Percentiles rank a stretch among this genome's conserved stretches.
These are phyloP conservation scores for Sylvicola cinctus DNA, from an alignment of 2,888 invertebrate species.

Conservation along the genomic window DNA sequence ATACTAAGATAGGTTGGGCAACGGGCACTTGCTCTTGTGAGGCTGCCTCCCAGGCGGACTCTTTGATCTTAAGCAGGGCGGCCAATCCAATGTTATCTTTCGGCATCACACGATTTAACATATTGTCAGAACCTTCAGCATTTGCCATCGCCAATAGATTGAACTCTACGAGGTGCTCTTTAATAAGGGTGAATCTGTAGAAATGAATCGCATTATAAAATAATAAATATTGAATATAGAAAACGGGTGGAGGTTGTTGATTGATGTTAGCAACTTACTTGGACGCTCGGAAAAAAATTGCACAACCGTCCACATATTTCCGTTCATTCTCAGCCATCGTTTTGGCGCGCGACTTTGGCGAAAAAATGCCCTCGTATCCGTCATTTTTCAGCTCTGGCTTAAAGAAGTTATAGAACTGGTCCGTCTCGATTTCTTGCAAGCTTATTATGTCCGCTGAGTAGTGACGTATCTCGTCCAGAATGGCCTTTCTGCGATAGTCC, in stretches of 20 bases:
- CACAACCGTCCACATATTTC: constrained; percentile 97
- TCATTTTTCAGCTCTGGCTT: constrained; percentile 80
- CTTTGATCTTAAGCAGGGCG: constrained; percentile 84
- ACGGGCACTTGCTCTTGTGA: constrained; percentile 56
- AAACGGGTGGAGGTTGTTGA: background rate
- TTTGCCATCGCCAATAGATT: constrained; percentile 97
- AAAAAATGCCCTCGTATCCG: constrained; percentile 90
- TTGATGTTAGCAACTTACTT: constrained; percentile 35
- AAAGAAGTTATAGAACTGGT: constrained; percentile 95
- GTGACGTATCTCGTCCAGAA: constrained; percentile 88
- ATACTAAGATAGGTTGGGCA: constrained; percentile 76
- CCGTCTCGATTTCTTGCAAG: constrained; percentile 93
- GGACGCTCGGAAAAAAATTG: constrained; percentile 86
- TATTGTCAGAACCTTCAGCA: constrained; percentile 93
- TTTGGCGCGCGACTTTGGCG: constrained; percentile 93
- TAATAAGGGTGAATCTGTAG: constrained; percentile 75
- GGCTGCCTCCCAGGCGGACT: constrained; percentile 79
- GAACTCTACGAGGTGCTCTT: constrained; percentile 94
- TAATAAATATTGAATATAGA: constrained; percentile 2
- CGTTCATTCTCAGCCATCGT: constrained; percentile 94
- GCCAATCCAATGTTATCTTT: constrained; percentile 98
- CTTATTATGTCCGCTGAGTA: constrained; percentile 96
- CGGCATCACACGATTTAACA: constrained; percentile 97
- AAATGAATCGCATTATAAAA: background rate
- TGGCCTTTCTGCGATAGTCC: constrained; percentile 94